phyloP scores from a whole-genome alignment of 2,113 vertebrate genomes.

The Mormyrus iriodes region DNA sequence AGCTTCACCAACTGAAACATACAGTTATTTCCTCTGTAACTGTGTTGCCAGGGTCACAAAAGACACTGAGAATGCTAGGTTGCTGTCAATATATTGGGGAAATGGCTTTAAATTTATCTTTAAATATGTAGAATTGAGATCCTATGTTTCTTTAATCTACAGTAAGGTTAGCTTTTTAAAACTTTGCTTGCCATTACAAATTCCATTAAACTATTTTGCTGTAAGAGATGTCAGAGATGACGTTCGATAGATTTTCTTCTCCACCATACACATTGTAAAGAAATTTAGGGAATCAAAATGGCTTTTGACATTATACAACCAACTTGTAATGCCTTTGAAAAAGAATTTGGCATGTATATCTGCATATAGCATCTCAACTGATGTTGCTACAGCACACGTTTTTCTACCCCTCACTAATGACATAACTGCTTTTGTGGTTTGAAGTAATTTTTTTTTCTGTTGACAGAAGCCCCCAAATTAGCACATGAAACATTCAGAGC shows the following conservation, averaged over 20 bases:
- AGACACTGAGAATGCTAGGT: not conserved
- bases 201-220: not conserved
- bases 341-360: not conserved
- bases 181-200: not conserved
- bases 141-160: not conserved
- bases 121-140: not conserved
- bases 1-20: constrained; percentile 6
- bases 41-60: not conserved
- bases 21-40: not conserved
- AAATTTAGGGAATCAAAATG: not conserved
- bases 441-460: constrained; percentile 33
- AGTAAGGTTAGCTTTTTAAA: not conserved
- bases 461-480: constrained; percentile 70
- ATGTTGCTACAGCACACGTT: not conserved
- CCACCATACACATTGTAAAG: not conserved
- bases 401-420: not conserved
- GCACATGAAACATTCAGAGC: constrained; percentile 79
- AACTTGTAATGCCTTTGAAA: not conserved
- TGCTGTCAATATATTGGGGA: not conserved
- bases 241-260: not conserved
- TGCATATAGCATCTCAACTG: not conserved
- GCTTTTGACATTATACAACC: not conserved
- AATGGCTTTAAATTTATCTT: not conserved
- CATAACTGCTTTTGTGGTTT: not conserved
- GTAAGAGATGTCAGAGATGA: not conserved